phyloP scores from a whole-genome alignment of 1,140 invertebrate genomes.

The Nasonia giraulti region DNA sequence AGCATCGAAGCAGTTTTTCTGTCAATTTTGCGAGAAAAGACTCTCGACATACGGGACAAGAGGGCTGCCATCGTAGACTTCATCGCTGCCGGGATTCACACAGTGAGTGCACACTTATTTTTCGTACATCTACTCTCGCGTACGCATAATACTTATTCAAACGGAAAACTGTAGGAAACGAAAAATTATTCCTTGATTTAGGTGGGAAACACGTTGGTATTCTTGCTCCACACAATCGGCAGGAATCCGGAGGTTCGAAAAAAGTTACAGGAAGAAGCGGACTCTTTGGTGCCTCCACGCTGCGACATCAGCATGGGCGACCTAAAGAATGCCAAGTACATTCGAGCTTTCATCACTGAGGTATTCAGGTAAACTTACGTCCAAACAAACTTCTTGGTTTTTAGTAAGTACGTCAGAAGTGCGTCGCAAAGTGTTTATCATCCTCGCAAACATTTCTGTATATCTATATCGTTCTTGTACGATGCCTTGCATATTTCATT shows the following conservation, averaged over 20 bases:
- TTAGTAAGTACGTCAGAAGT: no score
- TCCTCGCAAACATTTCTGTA: no score
- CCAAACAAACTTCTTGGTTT: conserved; percentile 4
- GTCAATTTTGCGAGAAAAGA: conserved; percentile 82
- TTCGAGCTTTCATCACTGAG: conserved; percentile 91
- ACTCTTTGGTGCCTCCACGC: conserved; percentile 74
- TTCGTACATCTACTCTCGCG: background rate
- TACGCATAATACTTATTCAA: no score
- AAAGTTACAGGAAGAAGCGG: conserved; percentile 84
- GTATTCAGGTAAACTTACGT: conserved; percentile 77
- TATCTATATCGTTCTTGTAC: no score
- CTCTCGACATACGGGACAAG: conserved; percentile 85
- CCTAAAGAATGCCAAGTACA: conserved; percentile 81
- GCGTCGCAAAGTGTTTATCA: no score
- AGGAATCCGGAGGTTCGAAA: conserved; percentile 81
- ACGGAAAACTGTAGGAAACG: no score
- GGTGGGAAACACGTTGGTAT: conserved; percentile 88
- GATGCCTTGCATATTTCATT: no score
- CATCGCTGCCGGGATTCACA: conserved; percentile 90
- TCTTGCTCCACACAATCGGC: conserved; percentile 85
- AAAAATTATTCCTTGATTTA: conserved; percentile 62
- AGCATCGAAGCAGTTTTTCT: conserved; percentile 84
- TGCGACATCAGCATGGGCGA: conserved; percentile 77
- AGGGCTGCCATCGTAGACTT: conserved; percentile 90
- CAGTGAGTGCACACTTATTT: conserved; percentile 74